Conservation (phyloP, 2,797 vertebrate genomes). For the Streptopelia turtur region DNA sequence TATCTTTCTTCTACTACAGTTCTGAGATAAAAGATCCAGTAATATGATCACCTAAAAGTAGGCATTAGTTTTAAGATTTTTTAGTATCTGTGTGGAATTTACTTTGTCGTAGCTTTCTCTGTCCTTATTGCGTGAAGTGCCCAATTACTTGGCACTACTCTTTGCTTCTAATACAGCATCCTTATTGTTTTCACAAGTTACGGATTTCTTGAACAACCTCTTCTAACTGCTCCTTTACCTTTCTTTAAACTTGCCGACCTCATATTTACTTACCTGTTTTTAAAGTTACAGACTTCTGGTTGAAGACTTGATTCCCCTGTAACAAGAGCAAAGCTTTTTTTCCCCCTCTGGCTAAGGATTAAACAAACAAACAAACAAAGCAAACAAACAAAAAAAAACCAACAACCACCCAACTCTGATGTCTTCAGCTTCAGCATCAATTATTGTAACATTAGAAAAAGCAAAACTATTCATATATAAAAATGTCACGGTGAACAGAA, state of each 20-base stretch:
- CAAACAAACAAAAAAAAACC: no score
- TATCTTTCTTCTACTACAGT: neutral
- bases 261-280: neutral
- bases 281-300: neutral
- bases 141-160: neutral
- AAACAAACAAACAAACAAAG: neutral
- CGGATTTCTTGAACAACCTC: neutral
- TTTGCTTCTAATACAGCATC: neutral
- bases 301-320: neutral
- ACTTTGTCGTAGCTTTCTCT: neutral
- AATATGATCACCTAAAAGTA: neutral
- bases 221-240: neutral
- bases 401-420: neutral
- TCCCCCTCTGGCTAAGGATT: neutral
- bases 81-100: neutral
- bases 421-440: neutral
- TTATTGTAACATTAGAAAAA: neutral
- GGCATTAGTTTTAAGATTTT: neutral
- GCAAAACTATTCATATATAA: neutral
- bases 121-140: neutral
- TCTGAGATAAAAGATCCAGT: neutral
- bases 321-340: neutral
- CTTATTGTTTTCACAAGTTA: neutral
- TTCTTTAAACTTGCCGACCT: neutral
- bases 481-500: neutral